These are phyloP conservation scores for Petaurus breviceps DNA, from an alignment of 2,113 vertebrate species.

Conservation along the genomic window DNA sequence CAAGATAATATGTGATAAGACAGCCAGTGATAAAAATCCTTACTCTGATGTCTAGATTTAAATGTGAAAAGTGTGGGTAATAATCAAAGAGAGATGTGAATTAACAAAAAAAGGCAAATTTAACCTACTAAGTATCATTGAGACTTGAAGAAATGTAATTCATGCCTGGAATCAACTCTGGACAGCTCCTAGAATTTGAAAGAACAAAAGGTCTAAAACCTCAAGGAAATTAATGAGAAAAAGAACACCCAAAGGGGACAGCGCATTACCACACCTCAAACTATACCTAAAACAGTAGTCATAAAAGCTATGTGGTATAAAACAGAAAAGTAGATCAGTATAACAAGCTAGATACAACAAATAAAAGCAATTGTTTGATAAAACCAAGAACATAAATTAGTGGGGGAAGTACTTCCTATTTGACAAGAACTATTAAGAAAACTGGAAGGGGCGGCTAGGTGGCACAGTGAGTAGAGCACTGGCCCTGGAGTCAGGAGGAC, in stretches of 20 bases:
- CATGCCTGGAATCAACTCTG: background rate
- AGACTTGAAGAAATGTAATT: background rate
- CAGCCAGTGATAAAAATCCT: background rate
- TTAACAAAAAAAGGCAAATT: background rate
- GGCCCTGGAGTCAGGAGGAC: too few relatives aligned
- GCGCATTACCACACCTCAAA: background rate
- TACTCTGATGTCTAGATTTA: background rate
- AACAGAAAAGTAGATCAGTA: background rate
- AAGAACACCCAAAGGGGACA: background rate
- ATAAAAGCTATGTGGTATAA: background rate
- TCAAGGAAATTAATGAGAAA: background rate
- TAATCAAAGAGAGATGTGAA: background rate
- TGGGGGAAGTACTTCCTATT: background rate
- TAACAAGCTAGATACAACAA: background rate
- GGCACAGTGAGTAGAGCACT: too few relatives aligned
- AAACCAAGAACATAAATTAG: background rate
- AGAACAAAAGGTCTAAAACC: background rate
- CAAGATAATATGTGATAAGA: slow-evolving; percentile 23
- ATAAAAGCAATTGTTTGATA: background rate
- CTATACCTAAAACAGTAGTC: background rate
- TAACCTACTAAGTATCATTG: background rate
- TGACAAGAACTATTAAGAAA: background rate
- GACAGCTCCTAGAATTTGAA: background rate
- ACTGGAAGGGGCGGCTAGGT: background rate
- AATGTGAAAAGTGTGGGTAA: background rate